Base-by-base conservation (phyloP, 2,113 vertebrate species). In the Catagonus wagneri region DNA sequence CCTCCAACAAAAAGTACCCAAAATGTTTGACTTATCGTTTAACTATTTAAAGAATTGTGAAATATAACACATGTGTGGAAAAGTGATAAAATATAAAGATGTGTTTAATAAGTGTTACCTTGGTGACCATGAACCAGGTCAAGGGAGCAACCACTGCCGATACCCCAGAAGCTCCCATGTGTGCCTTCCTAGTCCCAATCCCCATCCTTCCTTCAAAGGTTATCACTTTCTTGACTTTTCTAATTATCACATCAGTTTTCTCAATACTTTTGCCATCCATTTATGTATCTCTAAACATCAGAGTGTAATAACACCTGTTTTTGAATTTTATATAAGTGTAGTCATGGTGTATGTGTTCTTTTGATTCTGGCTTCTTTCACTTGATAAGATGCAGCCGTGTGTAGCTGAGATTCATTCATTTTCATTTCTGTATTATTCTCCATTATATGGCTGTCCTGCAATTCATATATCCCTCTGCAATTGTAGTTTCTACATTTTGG, bases 31-130 rank as follows among this genome's bases (percentile, higher is more conserved):
- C 66, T 86, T 56, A 25, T 72, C 72, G 86, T 74, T 87, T 74
- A 91, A 89, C 5, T 65, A 8, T 91, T 76, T 88, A 78, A 83
- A 85, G 54, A 75, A 85, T 61, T 96, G 13, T 84, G 88, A 97
- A 85, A 88, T 84, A 36, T n/a, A 90, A 66, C 56, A 93, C 56
- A 36, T n/a, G 65, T 81, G 16, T 65, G 72, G 50, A 83, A 93
- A 84, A 81, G 50, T 76, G 27, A 52, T 75, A 76, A 86, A 80
- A 74, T 88, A 39, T 83, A 34, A 75, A 78, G 65, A 74, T 61
- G 32, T 81, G 10, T 92, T 89, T 90, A 60, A 58, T 93, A 83
- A 76, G 19, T 89, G 32, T 87, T 66, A 72, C 36, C 79, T 71
- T 89, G 29, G 22, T 92, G 56, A 50, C 44, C 80, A 6, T 75